Conservation (phyloP, 2,113 vertebrate species). For the Rousettus leschenaultii region DNA sequence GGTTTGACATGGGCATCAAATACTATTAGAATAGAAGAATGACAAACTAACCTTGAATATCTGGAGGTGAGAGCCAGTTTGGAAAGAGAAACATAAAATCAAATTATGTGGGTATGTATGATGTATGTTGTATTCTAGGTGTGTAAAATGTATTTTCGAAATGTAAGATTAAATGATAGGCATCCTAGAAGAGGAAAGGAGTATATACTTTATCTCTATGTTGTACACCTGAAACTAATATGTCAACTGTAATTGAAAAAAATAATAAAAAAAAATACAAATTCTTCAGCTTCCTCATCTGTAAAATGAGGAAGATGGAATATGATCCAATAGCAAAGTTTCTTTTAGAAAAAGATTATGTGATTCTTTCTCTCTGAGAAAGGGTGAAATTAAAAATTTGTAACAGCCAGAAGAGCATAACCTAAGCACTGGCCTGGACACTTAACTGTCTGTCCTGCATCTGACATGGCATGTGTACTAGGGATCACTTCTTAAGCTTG, state of each 20-base stretch:
- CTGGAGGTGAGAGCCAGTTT: background rate
- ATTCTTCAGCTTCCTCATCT: background rate
- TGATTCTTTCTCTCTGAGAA: background rate
- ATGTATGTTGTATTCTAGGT: background rate
- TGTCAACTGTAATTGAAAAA: too few species aligned
- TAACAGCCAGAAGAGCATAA: background rate
- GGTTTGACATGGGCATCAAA: background rate
- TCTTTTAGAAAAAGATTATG: background rate
- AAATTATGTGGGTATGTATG: background rate
- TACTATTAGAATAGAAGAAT: background rate
- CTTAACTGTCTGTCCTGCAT: background rate
- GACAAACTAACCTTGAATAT: background rate
- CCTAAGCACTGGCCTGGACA: too few species aligned
- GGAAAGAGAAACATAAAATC: background rate
- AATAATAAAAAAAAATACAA: background rate
- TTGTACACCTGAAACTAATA: too few species aligned
- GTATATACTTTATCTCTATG: background rate
- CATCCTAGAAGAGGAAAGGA: background rate
- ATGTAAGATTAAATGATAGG: background rate
- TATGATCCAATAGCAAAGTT: background rate
- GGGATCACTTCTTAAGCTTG: background rate
- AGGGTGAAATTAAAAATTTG: background rate
- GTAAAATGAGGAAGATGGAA: slow-evolving; percentile 6
- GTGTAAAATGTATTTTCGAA: background rate
- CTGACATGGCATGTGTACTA: background rate